Evolutionary conservation across 2,888 invertebrate species (phyloP), one percentile per base, ranked within the genome.

Genomic region (Rhingia campestris): DNA sequence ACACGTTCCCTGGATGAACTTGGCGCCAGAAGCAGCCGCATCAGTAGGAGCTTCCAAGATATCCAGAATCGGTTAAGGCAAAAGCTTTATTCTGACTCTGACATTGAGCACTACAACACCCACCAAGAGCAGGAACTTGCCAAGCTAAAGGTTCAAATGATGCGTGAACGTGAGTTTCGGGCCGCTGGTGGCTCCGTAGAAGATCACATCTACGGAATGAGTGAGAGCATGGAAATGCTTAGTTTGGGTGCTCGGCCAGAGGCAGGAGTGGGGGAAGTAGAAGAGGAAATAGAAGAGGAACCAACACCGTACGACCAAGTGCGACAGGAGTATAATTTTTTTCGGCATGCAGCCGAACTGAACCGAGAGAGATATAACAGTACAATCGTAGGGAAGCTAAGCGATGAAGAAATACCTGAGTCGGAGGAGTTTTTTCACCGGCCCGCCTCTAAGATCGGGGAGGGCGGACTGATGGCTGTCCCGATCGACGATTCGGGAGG

Each of bases 401-500:
- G 86, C 59, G 47, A 86, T 56, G 49, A 82, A 12, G 67, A 86
- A n/a, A 61, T 86, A 9, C 59, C 61, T 9, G 86, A 84, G 3
- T 74, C 86, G 10, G 87, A 86, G 12, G 82, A 88, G 91, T 89
- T 91, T 92, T 88, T 90, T 92, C 89, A 88, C 58, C 87, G 88
- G 86, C 74, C 88, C 45, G 89, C 89, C 89, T 89, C 87, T 88
- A 90, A 89, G 75, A 87, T 86, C 1, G 88, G 88, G 0, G 88
- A 88, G 45, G 90, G 88, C 0, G 88, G 88, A 9, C 86, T 87
- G 56, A 87, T 89, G 61, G 87, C 87, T n/a, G 86, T 88, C 0
- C 89, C 89, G 6, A 90, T 91, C 22, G 89, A 89, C 61, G 91
- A 91, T 66, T 88, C 89, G 3, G 90, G 90, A 0, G 90, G 89